Conservation (phyloP, 2,113 vertebrate species). For the Psophia crepitans region DNA sequence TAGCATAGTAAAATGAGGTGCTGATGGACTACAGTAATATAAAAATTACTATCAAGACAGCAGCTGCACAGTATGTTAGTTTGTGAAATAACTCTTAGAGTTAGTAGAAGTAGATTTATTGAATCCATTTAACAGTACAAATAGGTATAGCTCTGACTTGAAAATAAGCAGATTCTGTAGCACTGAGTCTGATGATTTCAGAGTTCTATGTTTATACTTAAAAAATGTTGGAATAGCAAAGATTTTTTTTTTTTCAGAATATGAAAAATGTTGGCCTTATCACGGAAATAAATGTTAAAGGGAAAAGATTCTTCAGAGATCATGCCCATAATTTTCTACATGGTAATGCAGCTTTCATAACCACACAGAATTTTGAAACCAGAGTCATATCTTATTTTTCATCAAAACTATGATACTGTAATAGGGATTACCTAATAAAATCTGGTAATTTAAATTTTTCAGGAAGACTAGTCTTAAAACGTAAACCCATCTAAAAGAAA, state of each 20-base stretch:
- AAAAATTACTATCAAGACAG: neutral
- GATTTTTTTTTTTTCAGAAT: neutral
- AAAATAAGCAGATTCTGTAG: neutral
- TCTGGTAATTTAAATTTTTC: neutral
- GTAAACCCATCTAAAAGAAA: neutral
- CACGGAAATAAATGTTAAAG: neutral
- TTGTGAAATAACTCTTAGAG: neutral
- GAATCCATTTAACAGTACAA: neutral
- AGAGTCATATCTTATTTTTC: neutral
- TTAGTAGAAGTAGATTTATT: neutral
- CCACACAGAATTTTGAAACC: neutral
- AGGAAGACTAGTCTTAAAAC: neutral
- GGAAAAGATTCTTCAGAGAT: neutral
- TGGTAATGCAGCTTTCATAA: neutral
- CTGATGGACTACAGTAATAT: neutral
- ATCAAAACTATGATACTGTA: neutral
- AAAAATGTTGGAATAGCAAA: neutral
- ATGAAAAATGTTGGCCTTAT: neutral
- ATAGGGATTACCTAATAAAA: neutral
- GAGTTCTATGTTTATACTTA: neutral
- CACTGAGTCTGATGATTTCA: neutral
- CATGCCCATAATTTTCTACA: neutral
- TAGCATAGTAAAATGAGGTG: neutral
- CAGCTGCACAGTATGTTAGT: neutral
- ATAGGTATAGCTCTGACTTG: neutral